Evolutionary conservation across 2,888 invertebrate species (phyloP).

Genomic region (Nomada fabriciana): DNA sequence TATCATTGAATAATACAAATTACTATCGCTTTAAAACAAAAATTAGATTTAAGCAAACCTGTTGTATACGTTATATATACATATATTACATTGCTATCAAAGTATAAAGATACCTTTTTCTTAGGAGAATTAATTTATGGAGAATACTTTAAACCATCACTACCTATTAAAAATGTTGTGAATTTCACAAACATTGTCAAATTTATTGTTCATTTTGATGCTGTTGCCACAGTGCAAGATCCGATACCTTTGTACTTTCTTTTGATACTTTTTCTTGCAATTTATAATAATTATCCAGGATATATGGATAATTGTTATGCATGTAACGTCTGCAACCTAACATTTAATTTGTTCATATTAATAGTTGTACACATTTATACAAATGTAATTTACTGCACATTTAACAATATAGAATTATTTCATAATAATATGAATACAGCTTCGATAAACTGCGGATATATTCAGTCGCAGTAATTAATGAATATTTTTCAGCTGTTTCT

Average conservation of each 20-base stretch:
- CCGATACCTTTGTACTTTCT: constrained; percentile 84
- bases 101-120: constrained; percentile 76
- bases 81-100: neutral
- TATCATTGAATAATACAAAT: neutral
- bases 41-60: neutral
- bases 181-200: constrained; percentile 83
- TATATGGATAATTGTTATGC: constrained; percentile 87
- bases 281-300: constrained; percentile 89
- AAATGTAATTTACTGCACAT: constrained; percentile 6
- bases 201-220: constrained; percentile 86
- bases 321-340: constrained; percentile 90
- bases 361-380: neutral
- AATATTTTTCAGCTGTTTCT: constrained; percentile 9
- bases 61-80: neutral
- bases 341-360: constrained; percentile 56
- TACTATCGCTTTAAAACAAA: neutral
- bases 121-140: constrained; percentile 86
- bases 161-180: constrained; percentile 87
- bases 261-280: constrained; percentile 87
- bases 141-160: constrained; percentile 87
- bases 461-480: neutral
- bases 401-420: neutral
- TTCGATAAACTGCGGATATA: constrained; percentile 18
- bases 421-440: neutral
- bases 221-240: constrained; percentile 86